Conservation (phyloP, 2,113 vertebrate genomes). For the Apistogramma diplotaenia region DNA sequence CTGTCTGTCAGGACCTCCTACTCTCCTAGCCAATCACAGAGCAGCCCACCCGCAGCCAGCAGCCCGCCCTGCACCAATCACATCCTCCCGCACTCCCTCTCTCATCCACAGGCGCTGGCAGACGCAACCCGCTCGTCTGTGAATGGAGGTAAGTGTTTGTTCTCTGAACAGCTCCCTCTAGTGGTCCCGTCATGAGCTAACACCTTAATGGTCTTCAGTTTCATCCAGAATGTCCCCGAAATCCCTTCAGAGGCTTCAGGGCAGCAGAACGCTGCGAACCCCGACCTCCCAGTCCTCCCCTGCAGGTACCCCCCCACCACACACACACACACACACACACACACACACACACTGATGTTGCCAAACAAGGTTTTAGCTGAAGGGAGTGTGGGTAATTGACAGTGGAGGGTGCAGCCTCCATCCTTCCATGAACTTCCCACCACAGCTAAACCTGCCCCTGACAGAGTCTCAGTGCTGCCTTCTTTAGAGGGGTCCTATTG, state of each 20-base stretch:
- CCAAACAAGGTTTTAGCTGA: not conserved
- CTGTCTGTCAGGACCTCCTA: conserved; percentile 55
- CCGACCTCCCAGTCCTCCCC: conserved; percentile 72
- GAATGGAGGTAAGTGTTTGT: conserved; percentile 61
- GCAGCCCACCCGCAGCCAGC: conserved; percentile 56
- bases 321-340: not conserved
- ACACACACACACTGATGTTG: not conserved
- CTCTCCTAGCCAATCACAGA: conserved; percentile 77
- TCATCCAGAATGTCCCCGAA: conserved; percentile 84
- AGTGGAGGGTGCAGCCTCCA: not conserved
- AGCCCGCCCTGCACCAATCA: conserved; percentile 56
- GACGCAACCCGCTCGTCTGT: conserved; percentile 48
- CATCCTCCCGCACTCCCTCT: conserved; percentile 52
- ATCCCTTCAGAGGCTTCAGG: conserved; percentile 79
- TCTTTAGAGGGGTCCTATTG: not conserved
- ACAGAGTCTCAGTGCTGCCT: not conserved
- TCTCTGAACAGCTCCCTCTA: not conserved
- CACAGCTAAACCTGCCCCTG: not conserved
- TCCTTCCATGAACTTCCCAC: not conserved
- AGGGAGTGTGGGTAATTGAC: not conserved
- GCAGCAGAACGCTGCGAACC: conserved; percentile 71
- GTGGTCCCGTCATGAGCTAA: not conserved
- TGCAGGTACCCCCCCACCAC: conserved; percentile 30
- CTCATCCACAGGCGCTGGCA: conserved; percentile 58
- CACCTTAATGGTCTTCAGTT: conserved; percentile 58